Base-by-base conservation (phyloP, 1,140 invertebrate species). In the Drosophila sturtevanti region DNA sequence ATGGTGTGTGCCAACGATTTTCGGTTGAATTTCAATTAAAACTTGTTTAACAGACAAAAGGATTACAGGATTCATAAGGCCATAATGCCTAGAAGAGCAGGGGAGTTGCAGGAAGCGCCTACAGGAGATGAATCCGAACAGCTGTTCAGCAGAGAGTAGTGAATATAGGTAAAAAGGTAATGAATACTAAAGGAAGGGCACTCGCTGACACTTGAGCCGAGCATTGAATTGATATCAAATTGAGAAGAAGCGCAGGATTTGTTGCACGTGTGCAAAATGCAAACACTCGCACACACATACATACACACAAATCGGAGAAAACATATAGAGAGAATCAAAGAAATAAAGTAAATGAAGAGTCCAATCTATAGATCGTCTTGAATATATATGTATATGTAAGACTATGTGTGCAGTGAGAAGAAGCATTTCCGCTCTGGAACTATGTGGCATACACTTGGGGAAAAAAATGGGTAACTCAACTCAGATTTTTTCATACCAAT, bases 61-160 rank as follows among this genome's bases (percentile, higher is more conserved):
- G 79, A 86, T 82, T 79, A 86, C 27, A 56, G 54, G 54, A 56
- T 56, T 55, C 52, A 52, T 52, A 18, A 12, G 12, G 48, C 79
- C 71, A 81, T 81, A 90, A 90, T 85, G 21, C 9, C 11, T 14
- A 27, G 24, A 18, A 61, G 44, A 21, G 41, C 16, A 18, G 55
- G 62, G 79, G 82, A 89, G 84, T 79, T 89, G 76, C 82, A 89
- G 84, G 84, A 89, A 89, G 84, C 84, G 84, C 79, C 84, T 87
- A 68, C 79, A 68, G 63, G 31, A 38, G 18, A 41, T n/a, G 14
- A 41, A 62, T 76, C 34, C 41, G 34, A 71, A 54, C 84, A 84
- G 79, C 79, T 87, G 82, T 72, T 67, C n/a, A n/a, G n/a, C n/a
- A n/a, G 48, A 48, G 35, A 44, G 2, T 44, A n/a, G n/a, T 18